phyloP scores from a whole-genome alignment of 2,888 invertebrate genomes.

The Pegoplata infirma region DNA sequence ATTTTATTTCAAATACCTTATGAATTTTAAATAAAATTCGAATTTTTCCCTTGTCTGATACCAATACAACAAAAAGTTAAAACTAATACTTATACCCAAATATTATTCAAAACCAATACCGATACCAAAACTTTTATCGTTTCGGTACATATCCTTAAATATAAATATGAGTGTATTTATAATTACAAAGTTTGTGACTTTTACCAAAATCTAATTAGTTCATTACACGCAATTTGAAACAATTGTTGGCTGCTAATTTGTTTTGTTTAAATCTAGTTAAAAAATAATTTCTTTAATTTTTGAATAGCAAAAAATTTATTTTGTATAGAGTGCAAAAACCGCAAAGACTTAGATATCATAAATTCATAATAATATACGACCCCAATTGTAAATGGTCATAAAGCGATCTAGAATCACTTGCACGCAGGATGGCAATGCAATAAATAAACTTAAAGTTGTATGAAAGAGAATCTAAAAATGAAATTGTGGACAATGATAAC shows the following conservation, averaged over 20 bases:
- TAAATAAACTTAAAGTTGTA: constrained; percentile 41
- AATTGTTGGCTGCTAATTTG: not conserved
- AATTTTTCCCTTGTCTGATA: too few species aligned
- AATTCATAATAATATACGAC: constrained; percentile 75
- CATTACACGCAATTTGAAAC: constrained; percentile 10
- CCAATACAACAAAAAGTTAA: too few species aligned
- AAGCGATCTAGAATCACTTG: constrained; percentile 56
- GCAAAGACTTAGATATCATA: constrained; percentile 71
- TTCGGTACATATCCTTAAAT: too few species aligned
- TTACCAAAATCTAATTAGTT: constrained; percentile 28
- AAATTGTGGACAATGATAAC: constrained; percentile 38
- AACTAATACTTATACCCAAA: too few species aligned
- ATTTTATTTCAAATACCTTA: too few species aligned
- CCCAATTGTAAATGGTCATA: constrained; percentile 59
- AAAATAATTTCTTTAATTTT: constrained; percentile 4
- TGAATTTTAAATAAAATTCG: too few species aligned
- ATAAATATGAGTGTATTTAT: too few species aligned
- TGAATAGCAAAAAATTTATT: constrained; percentile 4
- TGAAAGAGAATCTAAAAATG: constrained; percentile 31
- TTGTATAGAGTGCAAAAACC: constrained; percentile 54
- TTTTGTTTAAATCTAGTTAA: too few species aligned
- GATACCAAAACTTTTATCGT: too few species aligned
- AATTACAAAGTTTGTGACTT: too few species aligned
- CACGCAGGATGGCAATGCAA: constrained; percentile 43
- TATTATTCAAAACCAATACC: too few species aligned